Conservation (phyloP, 2,113 vertebrate genomes). For the Salvelinus sp. region DNA sequence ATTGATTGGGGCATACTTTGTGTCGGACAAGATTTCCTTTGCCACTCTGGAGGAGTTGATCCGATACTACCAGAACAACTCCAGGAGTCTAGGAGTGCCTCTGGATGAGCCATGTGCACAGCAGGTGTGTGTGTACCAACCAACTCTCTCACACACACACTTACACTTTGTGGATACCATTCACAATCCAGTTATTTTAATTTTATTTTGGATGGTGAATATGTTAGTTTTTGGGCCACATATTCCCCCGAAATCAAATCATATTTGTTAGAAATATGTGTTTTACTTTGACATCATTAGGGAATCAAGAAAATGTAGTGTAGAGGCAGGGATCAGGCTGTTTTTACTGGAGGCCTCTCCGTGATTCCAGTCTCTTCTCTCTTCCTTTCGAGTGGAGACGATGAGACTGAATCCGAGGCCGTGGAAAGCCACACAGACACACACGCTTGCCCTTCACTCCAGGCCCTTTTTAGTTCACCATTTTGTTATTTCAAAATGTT, state of each 20-base stretch:
- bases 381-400: constrained; percentile 23
- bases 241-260: not conserved
- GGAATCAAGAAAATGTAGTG: not conserved
- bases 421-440: not conserved
- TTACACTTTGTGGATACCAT: not conserved
- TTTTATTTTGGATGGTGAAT: no score
- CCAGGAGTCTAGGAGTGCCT: constrained; percentile 79
- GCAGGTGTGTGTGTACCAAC: constrained; percentile 76
- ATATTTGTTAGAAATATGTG: not conserved
- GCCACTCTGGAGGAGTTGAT: constrained; percentile 83
- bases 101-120: constrained; percentile 81
- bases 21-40: constrained; percentile 84
- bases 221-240: not conserved
- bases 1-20: constrained; percentile 77
- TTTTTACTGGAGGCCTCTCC: not conserved
- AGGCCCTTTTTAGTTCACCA: not conserved
- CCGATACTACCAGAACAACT: constrained; percentile 80
- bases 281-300: not conserved
- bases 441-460: not conserved
- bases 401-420: constrained; percentile 11
- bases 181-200: not conserved
- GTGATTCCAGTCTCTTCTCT: constrained; percentile 19
- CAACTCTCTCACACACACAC: not conserved
- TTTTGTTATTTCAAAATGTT: not conserved
- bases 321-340: not conserved